phyloP scores from a whole-genome alignment of 2,113 vertebrate genomes.

The Rhynchopsitta pachyrhyncha region DNA sequence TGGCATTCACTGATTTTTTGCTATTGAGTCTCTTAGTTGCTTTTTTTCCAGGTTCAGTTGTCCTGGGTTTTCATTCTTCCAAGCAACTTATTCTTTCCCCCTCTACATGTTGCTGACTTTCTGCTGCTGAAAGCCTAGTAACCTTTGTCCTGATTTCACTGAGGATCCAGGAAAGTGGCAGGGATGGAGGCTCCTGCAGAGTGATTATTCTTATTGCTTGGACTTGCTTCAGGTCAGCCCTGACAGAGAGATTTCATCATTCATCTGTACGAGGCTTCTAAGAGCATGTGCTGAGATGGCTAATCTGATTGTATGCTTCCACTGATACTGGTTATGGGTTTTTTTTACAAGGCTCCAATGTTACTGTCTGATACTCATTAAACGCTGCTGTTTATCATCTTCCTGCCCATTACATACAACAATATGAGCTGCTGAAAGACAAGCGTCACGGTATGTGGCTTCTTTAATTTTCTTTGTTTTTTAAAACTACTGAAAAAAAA shows the following conservation, averaged over 20 bases:
- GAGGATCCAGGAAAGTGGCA: not conserved
- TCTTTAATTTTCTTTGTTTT: not conserved
- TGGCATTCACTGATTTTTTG: not conserved
- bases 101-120: fast-evolving
- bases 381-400: not conserved
- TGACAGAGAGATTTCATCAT: not conserved
- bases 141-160: not conserved
- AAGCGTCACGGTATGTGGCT: not conserved
- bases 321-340: not conserved
- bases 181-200: fast-evolving
- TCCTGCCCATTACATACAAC: not conserved
- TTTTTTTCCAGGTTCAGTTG: not conserved
- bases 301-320: not conserved
- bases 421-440: not conserved
- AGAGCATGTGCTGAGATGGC: not conserved
- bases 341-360: not conserved
- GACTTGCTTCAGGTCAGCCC: not conserved
- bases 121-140: not conserved
- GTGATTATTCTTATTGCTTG: not conserved
- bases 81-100: not conserved
- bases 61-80: not conserved
- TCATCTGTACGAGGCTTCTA: not conserved
- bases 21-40: not conserved
- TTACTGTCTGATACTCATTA: not conserved
- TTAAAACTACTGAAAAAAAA: not conserved